Conservation (phyloP, 2,888 invertebrate genomes). For the Lysandra coridon region DNA sequence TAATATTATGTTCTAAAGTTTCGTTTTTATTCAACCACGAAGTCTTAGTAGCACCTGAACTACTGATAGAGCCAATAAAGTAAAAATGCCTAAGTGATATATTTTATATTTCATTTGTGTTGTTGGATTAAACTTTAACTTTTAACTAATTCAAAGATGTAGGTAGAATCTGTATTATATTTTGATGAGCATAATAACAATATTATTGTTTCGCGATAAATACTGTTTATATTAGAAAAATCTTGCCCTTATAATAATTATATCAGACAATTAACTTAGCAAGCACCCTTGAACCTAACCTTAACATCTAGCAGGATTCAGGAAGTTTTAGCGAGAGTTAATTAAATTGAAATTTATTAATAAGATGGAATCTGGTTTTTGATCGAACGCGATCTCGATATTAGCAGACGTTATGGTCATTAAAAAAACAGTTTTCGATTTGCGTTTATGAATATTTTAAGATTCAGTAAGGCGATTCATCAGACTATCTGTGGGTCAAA, state of each 20-base stretch:
- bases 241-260: no score
- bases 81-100: no score
- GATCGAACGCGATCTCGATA: not conserved
- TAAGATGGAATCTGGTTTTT: not conserved
- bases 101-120: no score
- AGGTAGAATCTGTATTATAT: no score
- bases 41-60: no score
- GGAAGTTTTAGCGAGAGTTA: not conserved
- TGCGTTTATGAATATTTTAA: conserved; percentile 9
- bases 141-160: no score
- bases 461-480: not conserved
- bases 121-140: no score
- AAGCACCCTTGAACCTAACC: not conserved
- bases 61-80: no score
- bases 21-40: not conserved
- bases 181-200: no score
- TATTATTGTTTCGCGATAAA: no score
- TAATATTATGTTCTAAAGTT: not conserved
- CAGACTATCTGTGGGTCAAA: not conserved
- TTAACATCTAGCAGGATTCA: not conserved
- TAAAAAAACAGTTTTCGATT: conserved; percentile 10
- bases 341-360: not conserved
- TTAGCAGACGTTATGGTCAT: not conserved
- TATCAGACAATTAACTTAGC: no score
- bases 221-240: no score